These are phyloP conservation scores for Solen grandis DNA, from an alignment of 1,140 invertebrate genomes.

Conservation along the genomic window DNA sequence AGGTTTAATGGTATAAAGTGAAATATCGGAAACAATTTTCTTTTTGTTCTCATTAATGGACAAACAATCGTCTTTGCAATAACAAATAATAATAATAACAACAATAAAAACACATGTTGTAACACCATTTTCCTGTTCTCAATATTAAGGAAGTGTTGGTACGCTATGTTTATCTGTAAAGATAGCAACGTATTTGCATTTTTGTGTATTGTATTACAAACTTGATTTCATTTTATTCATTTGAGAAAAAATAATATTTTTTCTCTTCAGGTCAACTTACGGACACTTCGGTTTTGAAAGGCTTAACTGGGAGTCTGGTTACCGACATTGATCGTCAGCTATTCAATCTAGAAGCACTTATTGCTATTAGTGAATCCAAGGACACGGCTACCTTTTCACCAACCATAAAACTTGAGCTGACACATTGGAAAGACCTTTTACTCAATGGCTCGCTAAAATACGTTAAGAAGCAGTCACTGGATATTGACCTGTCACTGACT, in stretches of 20 bases:
- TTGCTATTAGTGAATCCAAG: constrained; percentile 62
- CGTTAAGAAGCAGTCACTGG: constrained; percentile 52
- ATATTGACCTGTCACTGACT: constrained; percentile 61
- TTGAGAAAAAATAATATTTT: constrained; percentile 1
- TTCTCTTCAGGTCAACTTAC: constrained; percentile 63
- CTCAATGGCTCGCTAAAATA: constrained; percentile 62
- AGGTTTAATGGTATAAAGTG: constrained; percentile 72
- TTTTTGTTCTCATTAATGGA: no score
- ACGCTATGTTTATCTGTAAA: no score
- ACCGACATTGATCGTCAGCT: constrained; percentile 61
- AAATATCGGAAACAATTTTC: no score
- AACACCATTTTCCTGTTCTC: no score
- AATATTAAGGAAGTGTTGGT: no score
- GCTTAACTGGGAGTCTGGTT: constrained; percentile 61
- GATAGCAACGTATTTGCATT: no score
- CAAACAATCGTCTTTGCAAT: no score
- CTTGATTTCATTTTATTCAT: no score
- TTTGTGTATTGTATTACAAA: no score
- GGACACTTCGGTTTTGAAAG: no score
- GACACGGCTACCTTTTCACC: constrained; percentile 66
- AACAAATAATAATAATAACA: no score
- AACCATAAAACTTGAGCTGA: constrained; percentile 63
- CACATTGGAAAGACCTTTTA: constrained; percentile 56
- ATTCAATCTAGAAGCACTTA: constrained; percentile 68
- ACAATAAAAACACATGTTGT: no score